Conservation (phyloP, 2,888 invertebrate species). For the Urechis unicinctus region DNA sequence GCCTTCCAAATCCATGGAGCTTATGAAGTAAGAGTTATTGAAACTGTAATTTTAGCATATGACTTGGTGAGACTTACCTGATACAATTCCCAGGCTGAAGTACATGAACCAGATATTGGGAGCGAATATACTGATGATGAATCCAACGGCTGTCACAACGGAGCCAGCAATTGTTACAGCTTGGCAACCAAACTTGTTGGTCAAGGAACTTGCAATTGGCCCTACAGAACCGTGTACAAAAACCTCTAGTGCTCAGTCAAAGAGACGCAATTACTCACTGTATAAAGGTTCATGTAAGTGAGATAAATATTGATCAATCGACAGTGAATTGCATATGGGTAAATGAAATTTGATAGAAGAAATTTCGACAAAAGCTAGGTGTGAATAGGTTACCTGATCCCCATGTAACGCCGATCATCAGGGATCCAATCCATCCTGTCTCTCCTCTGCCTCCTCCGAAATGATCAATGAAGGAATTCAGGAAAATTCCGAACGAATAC, state of each 20-base stretch:
- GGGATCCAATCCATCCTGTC: constrained; percentile 88
- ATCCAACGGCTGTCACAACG: constrained; percentile 64
- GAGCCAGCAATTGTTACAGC: constrained; percentile 84
- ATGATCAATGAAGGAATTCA: constrained; percentile 75
- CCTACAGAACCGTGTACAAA: no score
- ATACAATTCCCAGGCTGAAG: constrained; percentile 87
- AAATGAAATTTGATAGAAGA: no score
- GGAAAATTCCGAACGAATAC: constrained; percentile 93
- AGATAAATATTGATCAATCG: no score
- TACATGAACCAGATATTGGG: constrained; percentile 76
- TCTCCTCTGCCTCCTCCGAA: constrained; percentile 78
- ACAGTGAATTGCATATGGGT: no score
- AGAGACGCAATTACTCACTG: constrained; percentile 26
- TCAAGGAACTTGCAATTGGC: constrained; percentile 88
- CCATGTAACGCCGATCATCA: constrained; percentile 89
- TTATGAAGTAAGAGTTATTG: no score
- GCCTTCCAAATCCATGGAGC: no score
- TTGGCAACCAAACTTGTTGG: constrained; percentile 91
- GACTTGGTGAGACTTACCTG: constrained; percentile 54
- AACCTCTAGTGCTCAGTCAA: no score
- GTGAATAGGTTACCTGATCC: constrained; percentile 68
- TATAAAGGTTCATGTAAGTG: no score
- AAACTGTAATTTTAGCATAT: no score
- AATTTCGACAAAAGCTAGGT: neutral
- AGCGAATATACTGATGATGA: constrained; percentile 76